Percentiles rank a stretch among this genome's conserved stretches.
Conservation (phyloP, 2,888 invertebrate species). For the Tromatobia lineatoria region DNA sequence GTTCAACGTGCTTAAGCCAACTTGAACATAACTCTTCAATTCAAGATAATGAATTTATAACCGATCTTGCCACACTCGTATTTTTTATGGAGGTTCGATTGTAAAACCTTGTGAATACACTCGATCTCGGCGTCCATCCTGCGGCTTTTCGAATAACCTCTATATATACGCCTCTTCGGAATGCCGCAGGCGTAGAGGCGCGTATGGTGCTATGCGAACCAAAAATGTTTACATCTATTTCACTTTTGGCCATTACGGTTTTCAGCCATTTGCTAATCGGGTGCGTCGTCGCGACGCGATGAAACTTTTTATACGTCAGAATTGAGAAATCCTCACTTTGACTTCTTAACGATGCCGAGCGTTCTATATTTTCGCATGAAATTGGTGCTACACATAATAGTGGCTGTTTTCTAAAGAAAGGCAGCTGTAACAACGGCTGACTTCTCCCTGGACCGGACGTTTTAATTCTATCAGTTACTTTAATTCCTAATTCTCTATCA, state of each 20-base stretch:
- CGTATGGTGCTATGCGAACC: constrained; percentile 29
- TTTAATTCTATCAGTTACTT: constrained; percentile 30
- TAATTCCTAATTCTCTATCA: constrained; percentile 12
- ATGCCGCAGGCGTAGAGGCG: constrained; percentile 12
- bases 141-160: constrained; percentile 33
- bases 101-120: constrained; percentile 33
- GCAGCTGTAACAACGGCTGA: constrained; percentile 15
- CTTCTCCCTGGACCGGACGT: constrained; percentile 31
- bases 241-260: constrained; percentile 25
- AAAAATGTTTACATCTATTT: constrained; percentile 27
- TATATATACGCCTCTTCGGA: constrained; percentile 23
- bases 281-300: constrained; percentile 4
- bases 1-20: not conserved
- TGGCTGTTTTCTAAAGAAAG: constrained; percentile 23
- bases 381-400: not conserved
- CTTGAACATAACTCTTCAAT: not conserved
- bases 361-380: not conserved
- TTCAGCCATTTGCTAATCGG: constrained; percentile 29
- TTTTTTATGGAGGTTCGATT: constrained; percentile 3
- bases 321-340: not conserved
- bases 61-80: not conserved
- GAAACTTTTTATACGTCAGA: constrained; percentile 22
- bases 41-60: not conserved
- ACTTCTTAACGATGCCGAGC: not conserved
- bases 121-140: constrained; percentile 31